Conservation (phyloP, 2,888 invertebrate genomes). For the Lottia scabra region DNA sequence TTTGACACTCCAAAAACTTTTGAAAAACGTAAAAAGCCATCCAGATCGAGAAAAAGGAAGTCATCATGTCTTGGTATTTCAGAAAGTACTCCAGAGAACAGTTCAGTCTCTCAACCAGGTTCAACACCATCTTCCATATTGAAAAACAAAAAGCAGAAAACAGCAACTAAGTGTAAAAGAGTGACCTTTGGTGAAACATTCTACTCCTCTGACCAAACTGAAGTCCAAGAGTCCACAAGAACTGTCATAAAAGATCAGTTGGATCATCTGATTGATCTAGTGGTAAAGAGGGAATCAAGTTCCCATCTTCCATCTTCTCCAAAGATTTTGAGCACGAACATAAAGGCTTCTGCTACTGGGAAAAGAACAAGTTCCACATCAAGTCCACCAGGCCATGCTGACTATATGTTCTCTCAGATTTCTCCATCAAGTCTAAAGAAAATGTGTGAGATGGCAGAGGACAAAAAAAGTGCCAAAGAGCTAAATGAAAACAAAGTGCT, state of each 20-base stretch:
- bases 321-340: background rate
- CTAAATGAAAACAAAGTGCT: background rate
- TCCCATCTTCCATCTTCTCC: background rate
- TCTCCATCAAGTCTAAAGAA: conserved; percentile 38
- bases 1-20: background rate
- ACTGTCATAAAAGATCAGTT: background rate
- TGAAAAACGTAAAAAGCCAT: background rate
- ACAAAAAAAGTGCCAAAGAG: too few species aligned
- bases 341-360: background rate
- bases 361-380: background rate
- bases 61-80: background rate
- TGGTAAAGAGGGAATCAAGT: background rate
- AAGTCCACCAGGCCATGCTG: conserved; percentile 8
- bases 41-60: background rate
- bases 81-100: background rate
- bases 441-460: conserved; percentile 38
- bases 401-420: conserved; percentile 47
- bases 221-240: background rate
- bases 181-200: background rate
- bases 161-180: background rate
- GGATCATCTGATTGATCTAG: background rate
- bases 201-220: background rate
- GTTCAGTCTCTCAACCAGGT: background rate
- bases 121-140: background rate
- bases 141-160: background rate